A percentile compares a stretch with the other conserved stretches of the same genome.
phyloP scores from a whole-genome alignment of 2,113 vertebrate genomes.

The Osmerus eperlanus region DNA sequence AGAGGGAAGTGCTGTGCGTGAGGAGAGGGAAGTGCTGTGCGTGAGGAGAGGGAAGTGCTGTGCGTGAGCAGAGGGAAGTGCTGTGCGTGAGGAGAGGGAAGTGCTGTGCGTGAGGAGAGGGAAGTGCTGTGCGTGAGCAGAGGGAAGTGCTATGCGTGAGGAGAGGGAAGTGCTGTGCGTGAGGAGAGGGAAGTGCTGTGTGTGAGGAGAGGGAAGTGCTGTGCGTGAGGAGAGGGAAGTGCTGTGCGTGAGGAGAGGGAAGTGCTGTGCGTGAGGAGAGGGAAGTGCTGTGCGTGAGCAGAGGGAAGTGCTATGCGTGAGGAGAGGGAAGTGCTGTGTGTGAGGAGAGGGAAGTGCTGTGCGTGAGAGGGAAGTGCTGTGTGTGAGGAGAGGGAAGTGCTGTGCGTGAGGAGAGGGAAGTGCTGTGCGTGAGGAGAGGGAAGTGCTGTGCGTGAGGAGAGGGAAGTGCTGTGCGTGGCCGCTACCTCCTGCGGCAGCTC shows the following conservation, averaged over 20 bases:
- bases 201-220: neutral
- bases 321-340: neutral
- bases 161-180: neutral
- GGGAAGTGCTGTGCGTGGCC: no score
- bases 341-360: neutral
- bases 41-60: neutral
- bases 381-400: no score
- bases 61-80: neutral
- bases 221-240: neutral
- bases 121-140: neutral
- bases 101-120: neutral
- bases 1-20: neutral
- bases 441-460: neutral
- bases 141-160: no score
- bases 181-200: neutral
- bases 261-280: neutral
- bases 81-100: no score
- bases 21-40: neutral
- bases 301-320: no score
- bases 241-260: neutral
- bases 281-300: neutral
- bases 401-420: no score
- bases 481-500: conserved; percentile 88
- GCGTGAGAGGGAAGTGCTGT: neutral
- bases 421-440: no score